phyloP scores from a whole-genome alignment of 2,113 vertebrate species.

The Heterochromis multidens region DNA sequence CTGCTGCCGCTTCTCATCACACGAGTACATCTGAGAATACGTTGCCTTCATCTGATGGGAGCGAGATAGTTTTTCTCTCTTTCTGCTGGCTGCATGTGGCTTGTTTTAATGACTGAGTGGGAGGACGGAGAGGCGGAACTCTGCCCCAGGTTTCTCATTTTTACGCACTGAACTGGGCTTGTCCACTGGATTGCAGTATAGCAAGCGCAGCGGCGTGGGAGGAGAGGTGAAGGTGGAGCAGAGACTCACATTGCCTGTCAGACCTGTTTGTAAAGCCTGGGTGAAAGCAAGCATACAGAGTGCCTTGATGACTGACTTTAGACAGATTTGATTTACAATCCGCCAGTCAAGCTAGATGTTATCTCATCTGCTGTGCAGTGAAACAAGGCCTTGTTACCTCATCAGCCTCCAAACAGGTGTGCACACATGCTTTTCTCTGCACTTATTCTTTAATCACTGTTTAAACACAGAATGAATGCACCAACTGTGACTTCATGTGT shows the following conservation, averaged over 20 bases:
- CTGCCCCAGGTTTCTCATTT: conserved; percentile 7
- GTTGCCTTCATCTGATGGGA: conserved; percentile 1
- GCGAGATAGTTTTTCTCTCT: neutral
- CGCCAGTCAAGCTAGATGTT: conserved; percentile 7
- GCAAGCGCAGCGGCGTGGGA: conserved; percentile 16
- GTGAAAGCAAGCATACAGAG: neutral
- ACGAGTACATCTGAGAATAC: neutral
- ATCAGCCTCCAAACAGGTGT: neutral
- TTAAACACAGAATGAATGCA: neutral
- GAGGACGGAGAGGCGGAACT: conserved; percentile 15
- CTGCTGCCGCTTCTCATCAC: neutral
- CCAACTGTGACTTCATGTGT: neutral
- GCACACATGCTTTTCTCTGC: neutral
- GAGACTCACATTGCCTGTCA: conserved; percentile 26
- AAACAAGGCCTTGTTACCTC: neutral
- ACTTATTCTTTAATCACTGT: conserved; percentile 3
- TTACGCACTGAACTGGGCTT: neutral
- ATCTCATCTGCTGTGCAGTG: neutral
- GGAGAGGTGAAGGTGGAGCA: conserved; percentile 6
- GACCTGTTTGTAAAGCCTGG: conserved; percentile 36
- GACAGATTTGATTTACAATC: conserved; percentile 9
- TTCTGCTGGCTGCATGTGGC: conserved; percentile 3
- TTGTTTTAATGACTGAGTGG: conserved; percentile 50
- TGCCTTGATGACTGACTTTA: neutral
- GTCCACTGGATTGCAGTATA: conserved; percentile 8